phyloP scores from a whole-genome alignment of 2,797 vertebrate species.

The Psittacula echo region DNA sequence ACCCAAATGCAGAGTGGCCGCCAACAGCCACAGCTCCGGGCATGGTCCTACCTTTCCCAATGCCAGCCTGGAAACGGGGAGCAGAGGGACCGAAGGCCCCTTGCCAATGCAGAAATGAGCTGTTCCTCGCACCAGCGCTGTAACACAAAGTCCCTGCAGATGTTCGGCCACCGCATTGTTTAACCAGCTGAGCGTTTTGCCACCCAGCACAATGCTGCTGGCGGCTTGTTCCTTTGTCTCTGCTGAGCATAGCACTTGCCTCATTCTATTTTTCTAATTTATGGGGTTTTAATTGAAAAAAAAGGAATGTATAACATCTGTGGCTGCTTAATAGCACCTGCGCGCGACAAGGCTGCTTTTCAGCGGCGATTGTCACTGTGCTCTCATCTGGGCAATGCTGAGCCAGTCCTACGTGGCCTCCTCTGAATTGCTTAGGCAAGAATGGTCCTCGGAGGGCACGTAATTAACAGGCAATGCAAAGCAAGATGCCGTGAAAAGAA shows the following conservation, averaged over 20 bases:
- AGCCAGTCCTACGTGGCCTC: background rate
- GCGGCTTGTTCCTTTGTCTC: background rate
- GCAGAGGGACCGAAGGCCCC: fast-evolving
- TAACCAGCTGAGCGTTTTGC: background rate
- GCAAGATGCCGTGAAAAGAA: background rate
- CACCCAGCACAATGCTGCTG: background rate
- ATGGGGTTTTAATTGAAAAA: conserved; percentile 52
- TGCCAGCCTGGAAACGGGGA: background rate
- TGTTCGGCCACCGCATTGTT: background rate
- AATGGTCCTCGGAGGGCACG: background rate
- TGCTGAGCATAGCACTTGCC: background rate
- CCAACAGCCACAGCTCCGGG: background rate
- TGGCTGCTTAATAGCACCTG: conserved; percentile 66
- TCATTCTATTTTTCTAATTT: conserved; percentile 44
- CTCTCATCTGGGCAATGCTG: conserved; percentile 10
- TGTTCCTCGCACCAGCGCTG: background rate
- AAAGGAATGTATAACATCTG: conserved; percentile 59
- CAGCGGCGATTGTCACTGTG: background rate
- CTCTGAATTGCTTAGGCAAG: background rate
- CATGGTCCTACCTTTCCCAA: background rate
- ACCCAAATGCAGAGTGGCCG: background rate
- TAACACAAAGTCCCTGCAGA: background rate
- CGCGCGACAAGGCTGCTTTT: background rate
- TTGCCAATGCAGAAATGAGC: background rate
- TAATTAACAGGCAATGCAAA: conserved; percentile 25